A percentile compares a stretch with the other conserved stretches of the same genome.
phyloP scores from a whole-genome alignment of 2,113 vertebrate species.

The Oceanites oceanicus region DNA sequence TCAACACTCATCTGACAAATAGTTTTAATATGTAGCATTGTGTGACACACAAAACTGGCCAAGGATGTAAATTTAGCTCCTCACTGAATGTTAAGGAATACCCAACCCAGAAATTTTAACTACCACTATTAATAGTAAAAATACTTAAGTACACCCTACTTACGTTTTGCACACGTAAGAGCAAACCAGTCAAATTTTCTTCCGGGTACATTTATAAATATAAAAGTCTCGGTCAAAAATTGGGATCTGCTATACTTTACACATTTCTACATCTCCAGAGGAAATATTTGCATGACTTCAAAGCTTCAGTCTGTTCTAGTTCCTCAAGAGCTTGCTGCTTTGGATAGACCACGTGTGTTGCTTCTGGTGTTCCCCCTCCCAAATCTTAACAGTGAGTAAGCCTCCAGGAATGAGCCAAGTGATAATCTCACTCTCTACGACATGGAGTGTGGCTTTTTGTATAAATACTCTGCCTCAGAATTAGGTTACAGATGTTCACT shows the following conservation, averaged over 20 bases:
- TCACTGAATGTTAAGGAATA: not conserved
- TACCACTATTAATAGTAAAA: not conserved
- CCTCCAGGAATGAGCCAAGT: not conserved
- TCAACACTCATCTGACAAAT: not conserved
- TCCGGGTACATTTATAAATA: not conserved
- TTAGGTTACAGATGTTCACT: not conserved
- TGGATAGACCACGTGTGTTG: rapidly evolving
- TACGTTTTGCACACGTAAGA: not conserved
- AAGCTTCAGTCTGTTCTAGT: not conserved
- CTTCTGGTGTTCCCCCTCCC: not conserved
- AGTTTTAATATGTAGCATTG: not conserved
- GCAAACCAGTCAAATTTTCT: not conserved
- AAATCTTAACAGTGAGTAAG: not conserved
- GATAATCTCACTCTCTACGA: not conserved
- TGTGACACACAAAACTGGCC: not conserved
- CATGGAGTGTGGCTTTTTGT: not conserved
- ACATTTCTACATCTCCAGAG: not conserved
- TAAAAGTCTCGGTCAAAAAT: not conserved
- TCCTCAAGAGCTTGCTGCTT: not conserved
- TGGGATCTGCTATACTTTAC: not conserved
- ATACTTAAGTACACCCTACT: not conserved
- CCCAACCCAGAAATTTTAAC: not conserved
- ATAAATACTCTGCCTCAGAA: not conserved
- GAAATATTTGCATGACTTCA: not conserved
- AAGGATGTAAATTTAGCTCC: not conserved